These are phyloP conservation scores for Myiagra hebetior DNA, from an alignment of 2,113 vertebrate genomes.

Conservation along the genomic window DNA sequence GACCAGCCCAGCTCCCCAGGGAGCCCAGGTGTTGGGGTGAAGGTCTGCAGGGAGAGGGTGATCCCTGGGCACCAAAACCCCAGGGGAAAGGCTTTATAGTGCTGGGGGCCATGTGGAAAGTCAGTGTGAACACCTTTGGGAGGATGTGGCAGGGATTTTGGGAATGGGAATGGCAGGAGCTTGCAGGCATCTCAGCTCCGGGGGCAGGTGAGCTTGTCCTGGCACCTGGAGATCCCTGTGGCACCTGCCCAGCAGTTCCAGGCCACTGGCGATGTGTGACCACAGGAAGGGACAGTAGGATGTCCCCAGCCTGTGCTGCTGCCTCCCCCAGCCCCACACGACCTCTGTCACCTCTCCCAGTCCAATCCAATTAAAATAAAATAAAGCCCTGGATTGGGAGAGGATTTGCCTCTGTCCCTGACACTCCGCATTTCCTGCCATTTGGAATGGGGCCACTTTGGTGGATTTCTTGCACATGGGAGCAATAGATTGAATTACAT, in stretches of 20 bases:
- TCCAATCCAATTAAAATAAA: neutral
- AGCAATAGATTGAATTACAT: conserved; percentile 67
- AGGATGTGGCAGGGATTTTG: neutral
- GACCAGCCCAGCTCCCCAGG: neutral
- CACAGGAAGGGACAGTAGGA: neutral
- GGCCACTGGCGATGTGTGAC: neutral
- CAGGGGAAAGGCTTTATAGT: neutral
- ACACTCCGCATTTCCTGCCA: neutral
- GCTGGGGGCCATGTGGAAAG: rapidly evolving
- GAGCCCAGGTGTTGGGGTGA: neutral
- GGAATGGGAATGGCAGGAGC: neutral
- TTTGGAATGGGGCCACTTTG: conserved; percentile 46
- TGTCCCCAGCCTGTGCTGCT: neutral
- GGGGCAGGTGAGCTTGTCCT: neutral
- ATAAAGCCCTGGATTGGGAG: neutral
- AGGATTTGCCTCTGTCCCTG: neutral
- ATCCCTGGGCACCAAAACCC: neutral
- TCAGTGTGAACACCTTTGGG: neutral
- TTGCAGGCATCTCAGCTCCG: neutral
- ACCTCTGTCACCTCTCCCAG: rapidly evolving
- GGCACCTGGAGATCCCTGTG: neutral
- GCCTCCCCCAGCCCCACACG: rapidly evolving
- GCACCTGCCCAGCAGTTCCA: neutral
- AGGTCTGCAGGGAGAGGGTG: neutral
- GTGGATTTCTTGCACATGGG: conserved; percentile 61